Conservation (phyloP, 1,140 invertebrate species). For the Drosophila equinoxialis region DNA sequence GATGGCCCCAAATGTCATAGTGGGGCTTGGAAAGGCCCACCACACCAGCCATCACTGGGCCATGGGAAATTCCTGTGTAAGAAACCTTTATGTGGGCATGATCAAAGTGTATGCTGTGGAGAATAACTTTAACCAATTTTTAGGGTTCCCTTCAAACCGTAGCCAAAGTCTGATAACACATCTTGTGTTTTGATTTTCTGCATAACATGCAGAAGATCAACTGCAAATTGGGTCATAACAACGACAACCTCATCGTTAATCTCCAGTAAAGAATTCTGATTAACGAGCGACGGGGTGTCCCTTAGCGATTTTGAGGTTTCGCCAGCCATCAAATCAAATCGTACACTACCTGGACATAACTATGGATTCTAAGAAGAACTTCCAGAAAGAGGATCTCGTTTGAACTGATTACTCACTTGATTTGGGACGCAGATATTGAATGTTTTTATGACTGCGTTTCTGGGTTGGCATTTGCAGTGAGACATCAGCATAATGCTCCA, state of each 20-base stretch:
- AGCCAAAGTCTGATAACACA: slow-evolving; percentile 10
- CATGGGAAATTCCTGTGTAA: slow-evolving; percentile 87
- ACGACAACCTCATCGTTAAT: slow-evolving; percentile 27
- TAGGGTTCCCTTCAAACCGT: slow-evolving; percentile 23
- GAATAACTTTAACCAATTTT: slow-evolving; percentile 34
- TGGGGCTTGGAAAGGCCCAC: slow-evolving; percentile 93
- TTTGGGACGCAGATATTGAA: not conserved
- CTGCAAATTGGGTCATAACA: slow-evolving; percentile 40
- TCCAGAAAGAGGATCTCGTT: not conserved
- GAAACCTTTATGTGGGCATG: no score
- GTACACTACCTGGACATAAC: not conserved
- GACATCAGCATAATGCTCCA: slow-evolving; percentile 27
- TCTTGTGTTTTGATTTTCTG: slow-evolving; percentile 27
- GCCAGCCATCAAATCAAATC: not conserved
- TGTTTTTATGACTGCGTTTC: not conserved
- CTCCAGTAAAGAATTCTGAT: not conserved
- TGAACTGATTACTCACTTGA: slow-evolving; percentile 7
- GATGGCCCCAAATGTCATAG: slow-evolving; percentile 93
- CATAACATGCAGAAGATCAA: slow-evolving; percentile 42
- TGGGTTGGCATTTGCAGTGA: slow-evolving; percentile 4
- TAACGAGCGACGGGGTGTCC: not conserved
- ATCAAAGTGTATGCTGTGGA: not conserved
- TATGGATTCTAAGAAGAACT: no score
- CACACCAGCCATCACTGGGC: slow-evolving; percentile 93
- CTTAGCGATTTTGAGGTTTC: not conserved